Base-by-base conservation (phyloP, 92 coral and sea anemone genomes). In the Palythoa caribaeorum region DNA sequence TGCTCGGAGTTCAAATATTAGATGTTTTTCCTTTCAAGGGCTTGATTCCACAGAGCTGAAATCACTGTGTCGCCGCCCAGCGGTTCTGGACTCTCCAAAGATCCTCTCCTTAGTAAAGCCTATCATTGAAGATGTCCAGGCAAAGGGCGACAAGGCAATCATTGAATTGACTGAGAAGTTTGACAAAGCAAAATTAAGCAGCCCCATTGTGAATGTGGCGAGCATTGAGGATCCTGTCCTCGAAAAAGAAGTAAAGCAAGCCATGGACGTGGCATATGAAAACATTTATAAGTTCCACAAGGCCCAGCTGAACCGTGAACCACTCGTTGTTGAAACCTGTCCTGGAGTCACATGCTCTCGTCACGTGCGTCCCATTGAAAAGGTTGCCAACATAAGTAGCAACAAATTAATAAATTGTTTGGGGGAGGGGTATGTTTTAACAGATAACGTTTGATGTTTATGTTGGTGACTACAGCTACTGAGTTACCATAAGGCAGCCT, bases 341-440 rank as follows among this genome's bases (percentile, higher is more conserved):
- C 87, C 79, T 17, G 92, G 92, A 3, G 92, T 90, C n/a, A 78
- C 78, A 6, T 90, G 92, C 44, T 90, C 92, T 38, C 92, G 90
- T 16, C 92, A 90, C 20, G 92, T 90, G 12, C 80, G 92, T 38
- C 87, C 92, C 21, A 57, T 90, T 71, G 89, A 78, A 73, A 90
- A 79, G 77, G 90, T 90, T 28, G 28, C 28, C 28, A 54, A 21
- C 3, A 1, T 11, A 28, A 8, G 0, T 9, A 70, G 21, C n/a
- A 9, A 6, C 28, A 20, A 70, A 10, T 35, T 12, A 17, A 65
- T n/a, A 17, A 17, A 55, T 2, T 55, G 3, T 6, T 55, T 7
- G 62, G 62, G 62, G 17, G 17, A 11, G 62, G 11, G 17, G 62
- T 55, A 9, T 2, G 2, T 11, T 15, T 55, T 7, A 55, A 7